A percentile compares a stretch with the other conserved stretches of the same genome.
Evolutionary conservation across 2,797 vertebrate genomes (phyloP).

Genomic region (Bucorvus abyssinicus): DNA sequence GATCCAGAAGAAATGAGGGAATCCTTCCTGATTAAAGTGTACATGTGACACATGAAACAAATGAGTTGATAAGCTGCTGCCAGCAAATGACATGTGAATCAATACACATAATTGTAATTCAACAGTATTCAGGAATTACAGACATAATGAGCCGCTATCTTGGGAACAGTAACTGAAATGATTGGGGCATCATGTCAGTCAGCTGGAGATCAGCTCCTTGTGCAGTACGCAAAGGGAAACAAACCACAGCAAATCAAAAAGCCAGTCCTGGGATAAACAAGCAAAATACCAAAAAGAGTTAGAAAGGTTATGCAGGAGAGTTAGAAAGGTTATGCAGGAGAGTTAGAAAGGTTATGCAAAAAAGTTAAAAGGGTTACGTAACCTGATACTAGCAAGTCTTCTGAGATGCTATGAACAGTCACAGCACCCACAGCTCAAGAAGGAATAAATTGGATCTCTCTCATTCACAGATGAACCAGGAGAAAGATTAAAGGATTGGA

Average conservation of each 20-base stretch:
- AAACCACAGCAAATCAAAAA: neutral
- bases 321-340: neutral
- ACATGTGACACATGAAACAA: neutral
- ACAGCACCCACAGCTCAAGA: neutral
- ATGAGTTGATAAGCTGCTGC: neutral
- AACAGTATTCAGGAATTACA: conserved; percentile 17
- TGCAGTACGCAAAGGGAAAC: neutral
- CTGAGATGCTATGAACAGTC: neutral
- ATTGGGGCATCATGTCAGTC: neutral
- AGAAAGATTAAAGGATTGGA: neutral
- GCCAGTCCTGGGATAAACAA: neutral
- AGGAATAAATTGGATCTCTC: neutral
- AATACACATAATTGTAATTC: conserved; percentile 25
- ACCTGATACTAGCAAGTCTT: neutral
- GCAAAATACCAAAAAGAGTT: neutral
- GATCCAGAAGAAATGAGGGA: conserved; percentile 3
- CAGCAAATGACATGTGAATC: neutral
- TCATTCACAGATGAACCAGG: neutral
- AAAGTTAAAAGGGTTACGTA: neutral
- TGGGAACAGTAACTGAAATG: neutral
- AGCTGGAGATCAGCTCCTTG: neutral
- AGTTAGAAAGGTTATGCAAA: neutral
- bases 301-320: neutral
- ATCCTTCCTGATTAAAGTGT: neutral
- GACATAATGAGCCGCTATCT: neutral